A percentile compares a stretch with the other conserved stretches of the same genome.
These are phyloP conservation scores for Chouioia cunea DNA, from an alignment of 2,888 invertebrate species.

Conservation along the genomic window DNA sequence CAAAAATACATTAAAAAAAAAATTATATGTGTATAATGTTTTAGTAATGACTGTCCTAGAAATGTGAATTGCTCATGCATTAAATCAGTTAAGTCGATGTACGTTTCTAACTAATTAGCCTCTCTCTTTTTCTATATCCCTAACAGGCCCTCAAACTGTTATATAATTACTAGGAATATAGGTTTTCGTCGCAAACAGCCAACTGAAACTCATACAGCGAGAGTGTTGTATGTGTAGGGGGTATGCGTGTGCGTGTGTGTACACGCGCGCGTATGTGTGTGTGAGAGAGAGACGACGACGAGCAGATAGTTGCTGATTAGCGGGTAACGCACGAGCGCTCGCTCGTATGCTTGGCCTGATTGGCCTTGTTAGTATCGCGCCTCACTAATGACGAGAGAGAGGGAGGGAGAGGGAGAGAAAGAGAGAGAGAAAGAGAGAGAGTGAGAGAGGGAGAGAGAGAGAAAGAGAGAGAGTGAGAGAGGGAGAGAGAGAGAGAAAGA, in stretches of 20 bases:
- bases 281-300: not conserved
- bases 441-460: conserved; percentile 3
- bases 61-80: too few species aligned
- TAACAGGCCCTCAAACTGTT: too few species aligned
- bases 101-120: too few species aligned
- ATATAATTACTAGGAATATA: too few species aligned
- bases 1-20: too few species aligned
- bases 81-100: too few species aligned
- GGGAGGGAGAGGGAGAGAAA: conserved; percentile 47
- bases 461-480: conserved; percentile 41
- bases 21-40: too few species aligned
- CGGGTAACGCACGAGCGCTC: conserved; percentile 32
- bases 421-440: conserved; percentile 9
- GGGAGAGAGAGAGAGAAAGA: conserved; percentile 35
- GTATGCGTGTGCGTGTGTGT: not conserved
- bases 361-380: conserved; percentile 47
- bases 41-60: too few species aligned
- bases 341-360: conserved; percentile 33
- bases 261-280: not conserved
- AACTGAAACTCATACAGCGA: not conserved
- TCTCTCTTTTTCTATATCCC: too few species aligned
- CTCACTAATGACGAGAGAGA: conserved; percentile 45
- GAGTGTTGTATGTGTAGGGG: not conserved
- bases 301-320: conserved; percentile 39
- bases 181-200: too few species aligned